Evolutionary conservation across 2,113 vertebrate species (phyloP).

Genomic region (Oceanodroma tethys): DNA sequence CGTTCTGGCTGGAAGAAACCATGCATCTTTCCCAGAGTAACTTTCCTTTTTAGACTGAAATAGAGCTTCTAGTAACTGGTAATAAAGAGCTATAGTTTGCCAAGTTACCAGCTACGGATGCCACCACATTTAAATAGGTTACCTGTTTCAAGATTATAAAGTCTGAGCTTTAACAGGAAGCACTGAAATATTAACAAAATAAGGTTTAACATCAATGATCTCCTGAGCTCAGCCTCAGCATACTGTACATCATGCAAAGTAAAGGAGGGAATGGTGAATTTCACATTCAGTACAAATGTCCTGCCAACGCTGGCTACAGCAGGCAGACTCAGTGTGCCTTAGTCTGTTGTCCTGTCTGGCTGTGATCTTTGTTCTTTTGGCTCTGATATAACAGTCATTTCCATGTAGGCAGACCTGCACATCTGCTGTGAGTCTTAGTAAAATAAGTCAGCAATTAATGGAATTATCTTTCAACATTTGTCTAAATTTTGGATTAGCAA

Average conservation of each 20-base stretch:
- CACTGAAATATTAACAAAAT: neutral
- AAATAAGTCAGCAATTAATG: neutral
- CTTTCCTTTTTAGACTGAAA: neutral
- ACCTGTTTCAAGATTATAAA: neutral
- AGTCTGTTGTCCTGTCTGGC: neutral
- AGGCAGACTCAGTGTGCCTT: neutral
- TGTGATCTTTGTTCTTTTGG: neutral
- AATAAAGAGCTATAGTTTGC: neutral
- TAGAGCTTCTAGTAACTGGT: neutral
- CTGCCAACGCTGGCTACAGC: neutral
- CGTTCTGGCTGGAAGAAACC: neutral
- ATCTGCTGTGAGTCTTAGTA: neutral
- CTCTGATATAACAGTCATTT: neutral
- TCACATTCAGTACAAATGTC: neutral
- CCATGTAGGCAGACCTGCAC: neutral
- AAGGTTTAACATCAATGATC: neutral
- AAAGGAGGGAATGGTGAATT: neutral
- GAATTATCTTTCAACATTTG: neutral
- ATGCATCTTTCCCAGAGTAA: neutral
- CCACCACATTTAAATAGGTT: neutral
- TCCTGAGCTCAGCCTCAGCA: neutral
- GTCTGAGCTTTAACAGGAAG: neutral
- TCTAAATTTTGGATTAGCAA: neutral
- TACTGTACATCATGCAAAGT: neutral
- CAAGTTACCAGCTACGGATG: neutral